These are phyloP conservation scores for Anas bahamensis DNA, from an alignment of 2,797 vertebrate genomes.

Conservation along the genomic window DNA sequence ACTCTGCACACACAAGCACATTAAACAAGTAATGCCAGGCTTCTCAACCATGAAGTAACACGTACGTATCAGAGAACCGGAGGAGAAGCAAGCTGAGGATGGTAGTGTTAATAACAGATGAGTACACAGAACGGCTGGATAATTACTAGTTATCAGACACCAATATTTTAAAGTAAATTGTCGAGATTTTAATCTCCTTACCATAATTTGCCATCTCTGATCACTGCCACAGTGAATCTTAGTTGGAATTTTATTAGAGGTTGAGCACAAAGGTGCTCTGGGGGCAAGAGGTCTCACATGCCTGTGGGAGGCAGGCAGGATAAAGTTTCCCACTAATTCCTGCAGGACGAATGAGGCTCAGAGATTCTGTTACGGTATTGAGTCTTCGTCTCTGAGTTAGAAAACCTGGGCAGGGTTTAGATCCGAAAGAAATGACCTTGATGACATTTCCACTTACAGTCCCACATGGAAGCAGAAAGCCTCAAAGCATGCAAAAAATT, in stretches of 20 bases:
- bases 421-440: neutral
- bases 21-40: neutral
- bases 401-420: neutral
- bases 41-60: neutral
- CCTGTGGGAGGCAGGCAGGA: neutral
- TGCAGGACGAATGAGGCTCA: neutral
- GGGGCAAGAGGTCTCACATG: neutral
- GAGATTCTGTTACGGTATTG: slow-evolving; percentile 23
- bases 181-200: neutral
- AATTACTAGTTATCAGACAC: neutral
- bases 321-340: slow-evolving; percentile 35
- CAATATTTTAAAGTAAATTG: slow-evolving; percentile 3
- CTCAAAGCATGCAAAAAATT: neutral
- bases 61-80: neutral
- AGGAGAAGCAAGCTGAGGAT: neutral
- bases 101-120: neutral
- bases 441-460: neutral
- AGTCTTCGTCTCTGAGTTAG: neutral
- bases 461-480: neutral
- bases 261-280: neutral
- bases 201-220: neutral
- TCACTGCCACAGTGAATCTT: neutral
- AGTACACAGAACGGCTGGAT: neutral
- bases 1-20: neutral
- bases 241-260: neutral